These are phyloP conservation scores for Heterodera schachtii DNA, from an alignment of 1,140 invertebrate genomes.

Conservation along the genomic window DNA sequence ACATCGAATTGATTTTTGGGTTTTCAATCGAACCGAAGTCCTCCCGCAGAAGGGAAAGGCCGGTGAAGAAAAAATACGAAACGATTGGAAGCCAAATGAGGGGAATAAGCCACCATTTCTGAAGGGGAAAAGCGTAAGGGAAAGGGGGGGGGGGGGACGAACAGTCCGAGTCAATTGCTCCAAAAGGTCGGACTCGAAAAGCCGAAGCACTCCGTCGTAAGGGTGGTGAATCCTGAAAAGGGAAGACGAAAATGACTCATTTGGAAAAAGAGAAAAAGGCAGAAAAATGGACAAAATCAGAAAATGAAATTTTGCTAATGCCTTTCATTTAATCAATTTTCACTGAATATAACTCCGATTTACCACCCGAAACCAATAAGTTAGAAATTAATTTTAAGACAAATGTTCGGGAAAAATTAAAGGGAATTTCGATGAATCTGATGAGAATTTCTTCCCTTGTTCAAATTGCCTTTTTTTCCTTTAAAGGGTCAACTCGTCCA, in stretches of 20 bases:
- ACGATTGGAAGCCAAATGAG: constrained; percentile 67
- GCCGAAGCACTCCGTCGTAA: constrained; percentile 66
- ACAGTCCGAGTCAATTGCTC: constrained; percentile 50
- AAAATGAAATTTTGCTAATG: too few relatives aligned
- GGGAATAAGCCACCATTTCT: constrained; percentile 67
- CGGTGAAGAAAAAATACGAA: constrained; percentile 48
- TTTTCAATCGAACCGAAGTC: constrained; percentile 19
- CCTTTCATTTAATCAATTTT: too few relatives aligned
- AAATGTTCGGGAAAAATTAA: too few relatives aligned
- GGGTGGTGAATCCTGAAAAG: constrained; percentile 66
- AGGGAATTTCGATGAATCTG: too few relatives aligned
- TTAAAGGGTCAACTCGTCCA: not conserved
- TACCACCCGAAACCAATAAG: too few relatives aligned
- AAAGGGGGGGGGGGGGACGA: not conserved
- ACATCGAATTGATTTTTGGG: too few relatives aligned
- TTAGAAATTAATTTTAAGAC: too few relatives aligned
- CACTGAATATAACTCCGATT: too few relatives aligned
- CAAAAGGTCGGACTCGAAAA: constrained; percentile 67
- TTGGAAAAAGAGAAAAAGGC: too few relatives aligned
- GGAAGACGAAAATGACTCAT: not conserved
- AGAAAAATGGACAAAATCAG: too few relatives aligned
- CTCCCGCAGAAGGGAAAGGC: constrained; percentile 36
- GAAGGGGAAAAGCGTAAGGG: not conserved
- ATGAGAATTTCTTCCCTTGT: too few relatives aligned
- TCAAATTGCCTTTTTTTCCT: not conserved